Conservation (phyloP, 2,888 invertebrate genomes). For the Blastobasis adustella region DNA sequence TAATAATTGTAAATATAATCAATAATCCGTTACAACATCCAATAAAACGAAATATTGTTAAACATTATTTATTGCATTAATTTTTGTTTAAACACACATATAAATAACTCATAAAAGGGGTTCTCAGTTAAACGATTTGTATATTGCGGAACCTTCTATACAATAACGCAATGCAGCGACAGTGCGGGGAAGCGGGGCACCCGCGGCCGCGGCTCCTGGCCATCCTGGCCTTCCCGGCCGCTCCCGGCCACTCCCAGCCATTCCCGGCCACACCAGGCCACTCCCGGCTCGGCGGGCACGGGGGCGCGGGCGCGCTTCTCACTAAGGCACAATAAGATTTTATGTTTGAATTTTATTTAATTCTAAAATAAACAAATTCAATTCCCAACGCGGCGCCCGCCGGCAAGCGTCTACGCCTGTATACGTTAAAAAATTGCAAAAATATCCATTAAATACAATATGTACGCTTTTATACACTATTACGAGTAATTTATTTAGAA, state of each 20-base stretch:
- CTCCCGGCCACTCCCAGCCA: too few relatives aligned
- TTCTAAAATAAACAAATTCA: conserved; percentile 59
- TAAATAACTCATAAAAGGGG: conserved; percentile 41
- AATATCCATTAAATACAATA: conserved; percentile 6
- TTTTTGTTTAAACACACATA: conserved; percentile 31
- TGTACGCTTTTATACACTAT: conserved; percentile 10
- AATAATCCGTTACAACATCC: conserved; percentile 66
- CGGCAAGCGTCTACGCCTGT: not conserved
- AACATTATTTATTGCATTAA: conserved; percentile 58
- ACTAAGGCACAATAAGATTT: conserved; percentile 73
- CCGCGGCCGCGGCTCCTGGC: too few relatives aligned
- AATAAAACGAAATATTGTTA: conserved; percentile 63
- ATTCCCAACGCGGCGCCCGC: conserved; percentile 26
- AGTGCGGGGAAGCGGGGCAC: too few relatives aligned
- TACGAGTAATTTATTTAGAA: conserved; percentile 17
- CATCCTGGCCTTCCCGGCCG: too few relatives aligned
- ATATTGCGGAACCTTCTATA: conserved; percentile 28
- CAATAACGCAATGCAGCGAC: conserved; percentile 11
- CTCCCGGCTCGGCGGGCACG: too few relatives aligned
- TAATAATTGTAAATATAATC: conserved; percentile 57
- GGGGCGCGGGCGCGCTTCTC: too few relatives aligned
- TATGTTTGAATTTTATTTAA: conserved; percentile 68
- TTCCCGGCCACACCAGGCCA: too few relatives aligned
- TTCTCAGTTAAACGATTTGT: conserved; percentile 33
- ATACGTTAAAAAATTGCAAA: conserved; percentile 11